Evolutionary conservation across 2,113 vertebrate genomes (phyloP).

Genomic region (Seriola rivoliana): DNA sequence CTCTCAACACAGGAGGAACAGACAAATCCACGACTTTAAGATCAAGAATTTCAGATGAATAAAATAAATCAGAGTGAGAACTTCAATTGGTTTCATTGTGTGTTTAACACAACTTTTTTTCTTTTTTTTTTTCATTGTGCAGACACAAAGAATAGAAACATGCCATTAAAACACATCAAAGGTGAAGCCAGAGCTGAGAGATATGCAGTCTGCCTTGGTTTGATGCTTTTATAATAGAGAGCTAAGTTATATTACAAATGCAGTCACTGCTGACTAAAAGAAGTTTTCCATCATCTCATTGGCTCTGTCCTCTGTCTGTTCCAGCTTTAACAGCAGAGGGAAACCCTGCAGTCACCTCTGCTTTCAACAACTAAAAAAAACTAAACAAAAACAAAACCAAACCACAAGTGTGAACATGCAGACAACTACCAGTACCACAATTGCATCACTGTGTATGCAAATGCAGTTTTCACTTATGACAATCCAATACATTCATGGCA

Average conservation of each 20-base stretch:
- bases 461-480: not conserved
- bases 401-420: slow-evolving; percentile 57
- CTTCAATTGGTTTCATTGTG: not conserved
- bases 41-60: not conserved
- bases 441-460: slow-evolving; percentile 7
- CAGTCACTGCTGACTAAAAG: too few relatives aligned
- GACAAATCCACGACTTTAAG: slow-evolving; percentile 1
- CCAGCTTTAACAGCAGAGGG: slow-evolving; percentile 32
- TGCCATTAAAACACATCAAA: not conserved
- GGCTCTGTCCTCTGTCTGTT: not conserved
- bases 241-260: not conserved
- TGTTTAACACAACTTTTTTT: not conserved
- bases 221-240: slow-evolving; percentile 5
- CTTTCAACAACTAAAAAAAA: slow-evolving; percentile 6
- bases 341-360: slow-evolving; percentile 48
- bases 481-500: not conserved
- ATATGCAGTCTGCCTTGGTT: not conserved
- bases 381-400: not conserved
- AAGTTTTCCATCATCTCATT: not conserved
- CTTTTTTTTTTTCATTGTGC: not conserved
- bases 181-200: not conserved
- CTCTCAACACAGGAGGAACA: not conserved
- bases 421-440: not conserved
- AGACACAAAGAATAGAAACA: not conserved
- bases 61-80: not conserved